Percentiles rank a stretch among this genome's conserved stretches.
Evolutionary conservation across 2,797 vertebrate genomes (phyloP).

Genomic region (Botia almorhae): DNA sequence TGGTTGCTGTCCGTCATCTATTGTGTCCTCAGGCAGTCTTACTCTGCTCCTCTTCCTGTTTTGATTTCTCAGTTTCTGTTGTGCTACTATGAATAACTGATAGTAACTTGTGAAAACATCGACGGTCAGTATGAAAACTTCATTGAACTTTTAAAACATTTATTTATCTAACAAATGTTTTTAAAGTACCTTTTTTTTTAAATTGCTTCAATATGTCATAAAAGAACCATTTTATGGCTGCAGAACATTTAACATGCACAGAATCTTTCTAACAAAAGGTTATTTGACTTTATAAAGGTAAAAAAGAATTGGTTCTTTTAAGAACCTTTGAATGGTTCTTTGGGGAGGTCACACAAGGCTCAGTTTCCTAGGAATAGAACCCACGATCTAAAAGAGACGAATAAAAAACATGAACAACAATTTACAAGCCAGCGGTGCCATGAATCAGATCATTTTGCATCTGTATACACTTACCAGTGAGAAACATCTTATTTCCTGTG

Average conservation of each 20-base stretch:
- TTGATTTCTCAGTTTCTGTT: constrained; percentile 18
- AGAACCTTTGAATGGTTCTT: too few relatives aligned
- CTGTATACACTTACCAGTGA: neutral
- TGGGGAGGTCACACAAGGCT: too few relatives aligned
- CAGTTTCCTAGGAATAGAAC: too few relatives aligned
- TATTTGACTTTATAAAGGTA: too few relatives aligned
- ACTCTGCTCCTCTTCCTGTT: neutral
- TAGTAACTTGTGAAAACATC: constrained; percentile 2
- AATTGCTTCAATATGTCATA: too few relatives aligned
- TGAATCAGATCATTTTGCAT: neutral
- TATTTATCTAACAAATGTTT: too few relatives aligned
- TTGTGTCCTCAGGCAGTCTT: constrained; percentile 18
- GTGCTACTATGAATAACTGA: constrained; percentile 27
- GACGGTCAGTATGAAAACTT: neutral
- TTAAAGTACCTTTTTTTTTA: too few relatives aligned
- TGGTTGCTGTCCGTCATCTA: constrained; percentile 46
- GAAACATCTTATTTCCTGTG: constrained; percentile 24
- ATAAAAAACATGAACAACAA: too few relatives aligned
- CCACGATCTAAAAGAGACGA: neutral
- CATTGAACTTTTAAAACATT: neutral
- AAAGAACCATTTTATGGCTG: too few relatives aligned
- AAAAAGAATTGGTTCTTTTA: too few relatives aligned
- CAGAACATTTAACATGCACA: too few relatives aligned
- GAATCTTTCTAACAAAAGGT: too few relatives aligned
- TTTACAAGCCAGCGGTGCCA: neutral